phyloP scores from a whole-genome alignment of 2,888 invertebrate species.

The Stegana nigrithorax region DNA sequence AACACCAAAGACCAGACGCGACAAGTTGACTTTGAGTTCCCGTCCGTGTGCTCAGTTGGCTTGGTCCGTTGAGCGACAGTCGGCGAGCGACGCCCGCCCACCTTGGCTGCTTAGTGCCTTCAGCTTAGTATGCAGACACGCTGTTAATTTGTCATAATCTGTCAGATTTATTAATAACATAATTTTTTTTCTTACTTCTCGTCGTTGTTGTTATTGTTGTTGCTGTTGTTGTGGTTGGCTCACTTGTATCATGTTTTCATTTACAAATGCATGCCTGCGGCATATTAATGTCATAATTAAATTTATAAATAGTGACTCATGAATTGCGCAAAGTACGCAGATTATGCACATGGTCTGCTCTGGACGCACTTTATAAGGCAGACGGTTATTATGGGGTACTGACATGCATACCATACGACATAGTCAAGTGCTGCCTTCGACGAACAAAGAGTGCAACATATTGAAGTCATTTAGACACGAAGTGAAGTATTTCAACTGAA shows the following conservation, averaged over 20 bases:
- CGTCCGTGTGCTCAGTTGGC: slow-evolving; percentile 2
- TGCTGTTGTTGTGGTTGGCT: not conserved
- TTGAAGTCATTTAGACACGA: no score
- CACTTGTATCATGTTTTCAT: slow-evolving; percentile 19
- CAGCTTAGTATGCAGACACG: slow-evolving; percentile 9
- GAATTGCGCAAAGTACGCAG: no score
- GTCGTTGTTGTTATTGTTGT: no score
- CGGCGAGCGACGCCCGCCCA: not conserved
- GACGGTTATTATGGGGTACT: no score
- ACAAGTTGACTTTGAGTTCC: not conserved
- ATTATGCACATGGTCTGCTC: no score
- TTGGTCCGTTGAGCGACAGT: not conserved
- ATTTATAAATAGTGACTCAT: slow-evolving; percentile 54
- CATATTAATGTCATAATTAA: slow-evolving; percentile 60
- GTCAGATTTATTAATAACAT: slow-evolving; percentile 50
- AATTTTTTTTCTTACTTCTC: not conserved
- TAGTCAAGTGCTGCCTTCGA: no score
- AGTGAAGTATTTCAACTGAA: no score
- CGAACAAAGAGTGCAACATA: no score
- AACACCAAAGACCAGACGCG: not conserved
- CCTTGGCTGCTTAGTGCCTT: not conserved
- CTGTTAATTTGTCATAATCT: slow-evolving; percentile 56
- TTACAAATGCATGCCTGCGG: slow-evolving; percentile 33
- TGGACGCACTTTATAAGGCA: no score
- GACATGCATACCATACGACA: no score